Base-by-base conservation (phyloP, 1,140 invertebrate species). In the Drosophila rufa region DNA sequence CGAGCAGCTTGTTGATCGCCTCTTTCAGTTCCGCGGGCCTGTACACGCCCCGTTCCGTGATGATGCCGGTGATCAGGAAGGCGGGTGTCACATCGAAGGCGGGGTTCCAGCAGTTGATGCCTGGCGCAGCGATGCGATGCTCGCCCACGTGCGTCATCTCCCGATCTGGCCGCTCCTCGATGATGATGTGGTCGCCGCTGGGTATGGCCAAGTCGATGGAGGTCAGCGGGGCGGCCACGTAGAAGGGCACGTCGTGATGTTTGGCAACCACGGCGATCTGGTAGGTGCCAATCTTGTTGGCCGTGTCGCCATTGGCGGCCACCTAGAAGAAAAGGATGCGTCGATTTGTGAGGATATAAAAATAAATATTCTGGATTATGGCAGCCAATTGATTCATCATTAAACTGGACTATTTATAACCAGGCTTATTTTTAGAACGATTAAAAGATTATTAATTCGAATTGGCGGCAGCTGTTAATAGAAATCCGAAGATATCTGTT, bases 251-350 rank as follows among this genome's bases (percentile, higher is more conserved):
- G 19, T 95, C 94, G 91, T 99, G 98, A 93, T 98, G 94, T 85
- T 98, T 97, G 8, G 98, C 98, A 36, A 97, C 93, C 46, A 99
- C 96, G 1, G 99, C 98, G 87, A 99, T 96, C 95, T 98, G 97
- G 93, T 99, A 99, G 19, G 99, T 99, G 75, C 99, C 99, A 92
- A 99, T 99, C 96, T 99, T 99, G 93, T 99, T 99, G 1, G 99
- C 99, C 3, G 99, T 99, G 93, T 99, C 99, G 3, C 99, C 99
- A 94, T 99, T 99, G 2, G 96, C 95, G 15, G 97, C 98, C 30
- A 99, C 95, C 95, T 95, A 38, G 15, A 12, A 27, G 15, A 17
- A 38, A 17, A 40, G 15, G 7, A 36, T 27, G 48, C 1, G 14
- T n/a, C 3, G 14, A 25, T 40, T 56, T 25, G 15, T 57, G 19